These are phyloP conservation scores for Lithophane leautieri DNA, from an alignment of 2,888 invertebrate species.

Conservation along the genomic window DNA sequence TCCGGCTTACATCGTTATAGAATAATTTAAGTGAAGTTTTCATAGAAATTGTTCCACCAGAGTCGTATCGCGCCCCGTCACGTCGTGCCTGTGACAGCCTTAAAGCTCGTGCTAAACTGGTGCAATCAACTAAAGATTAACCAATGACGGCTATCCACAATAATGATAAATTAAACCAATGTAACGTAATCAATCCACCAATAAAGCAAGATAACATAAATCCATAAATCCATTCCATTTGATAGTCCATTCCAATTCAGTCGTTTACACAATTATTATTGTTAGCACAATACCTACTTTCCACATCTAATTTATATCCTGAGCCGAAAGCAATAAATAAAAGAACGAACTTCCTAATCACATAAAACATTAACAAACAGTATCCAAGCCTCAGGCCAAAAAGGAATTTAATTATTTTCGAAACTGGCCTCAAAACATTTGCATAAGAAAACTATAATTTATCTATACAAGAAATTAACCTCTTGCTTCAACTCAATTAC, in stretches of 20 bases:
- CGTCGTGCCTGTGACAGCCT: no score
- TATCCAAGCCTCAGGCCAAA: conserved; percentile 80
- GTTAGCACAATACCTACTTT: conserved; percentile 46
- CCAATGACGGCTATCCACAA: conserved; percentile 3
- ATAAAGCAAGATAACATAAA: conserved; percentile 38
- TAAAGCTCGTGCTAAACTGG: neutral
- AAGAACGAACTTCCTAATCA: conserved; percentile 82
- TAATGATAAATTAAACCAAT: conserved; percentile 13
- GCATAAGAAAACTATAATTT: conserved; percentile 89
- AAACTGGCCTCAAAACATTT: conserved; percentile 81
- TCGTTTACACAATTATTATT: conserved; percentile 49
- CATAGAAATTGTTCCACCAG: no score
- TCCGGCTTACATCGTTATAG: no score
- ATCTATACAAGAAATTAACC: conserved; percentile 88
- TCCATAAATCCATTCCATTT: conserved; percentile 39
- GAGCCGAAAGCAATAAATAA: conserved; percentile 59
- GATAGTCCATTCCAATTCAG: conserved; percentile 29
- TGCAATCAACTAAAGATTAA: conserved; percentile 4
- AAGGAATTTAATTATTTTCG: conserved; percentile 88
- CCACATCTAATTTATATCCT: conserved; percentile 55
- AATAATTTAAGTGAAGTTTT: no score
- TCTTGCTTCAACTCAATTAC: conserved; percentile 87
- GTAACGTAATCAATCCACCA: conserved; percentile 27
- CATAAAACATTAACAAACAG: conserved; percentile 84
- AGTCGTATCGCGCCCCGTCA: no score